These are phyloP conservation scores for Plemyria rubiginata DNA, from an alignment of 2,888 invertebrate genomes.

Conservation along the genomic window DNA sequence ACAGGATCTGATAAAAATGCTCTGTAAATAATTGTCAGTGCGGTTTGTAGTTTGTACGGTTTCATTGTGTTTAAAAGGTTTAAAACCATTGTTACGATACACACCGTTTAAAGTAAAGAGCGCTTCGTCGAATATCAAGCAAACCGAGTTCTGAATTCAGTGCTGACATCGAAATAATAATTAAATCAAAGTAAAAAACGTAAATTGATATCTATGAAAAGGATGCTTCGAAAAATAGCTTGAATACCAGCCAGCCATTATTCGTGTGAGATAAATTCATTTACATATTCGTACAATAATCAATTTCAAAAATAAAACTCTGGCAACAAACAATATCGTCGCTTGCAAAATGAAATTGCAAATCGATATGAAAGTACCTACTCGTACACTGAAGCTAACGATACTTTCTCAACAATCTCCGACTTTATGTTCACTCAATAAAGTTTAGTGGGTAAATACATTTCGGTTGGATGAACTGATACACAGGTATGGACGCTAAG, in stretches of 20 bases:
- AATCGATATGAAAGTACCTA: constrained; percentile 17
- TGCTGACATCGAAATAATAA: constrained; percentile 10
- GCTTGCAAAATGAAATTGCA: constrained; percentile 44
- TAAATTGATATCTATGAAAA: constrained; percentile 12
- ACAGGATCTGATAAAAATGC: background rate
- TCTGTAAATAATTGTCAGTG: background rate
- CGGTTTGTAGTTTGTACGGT: constrained; percentile 21
- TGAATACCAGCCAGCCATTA: constrained; percentile 1
- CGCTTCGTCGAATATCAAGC: constrained; percentile 19
- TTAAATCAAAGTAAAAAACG: constrained; percentile 18
- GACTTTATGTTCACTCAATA: constrained; percentile 26
- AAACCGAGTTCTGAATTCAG: constrained; percentile 6
- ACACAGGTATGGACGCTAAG: constrained; percentile 15
- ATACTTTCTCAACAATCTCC: constrained; percentile 26
- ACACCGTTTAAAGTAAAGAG: constrained; percentile 65
- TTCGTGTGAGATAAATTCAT: constrained; percentile 10
- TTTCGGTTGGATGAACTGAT: constrained; percentile 18
- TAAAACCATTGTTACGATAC: constrained; percentile 65
- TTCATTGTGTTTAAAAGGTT: constrained; percentile 68
- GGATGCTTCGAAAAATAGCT: constrained; percentile 2
- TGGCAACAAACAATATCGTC: background rate
- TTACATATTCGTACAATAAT: constrained; percentile 1
- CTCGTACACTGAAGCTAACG: constrained; percentile 22
- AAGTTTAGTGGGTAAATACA: constrained; percentile 21
- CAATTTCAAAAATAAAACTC: constrained; percentile 6